Evolutionary conservation across 2,797 vertebrate species (phyloP).

Genomic region (Aythya fuligula): DNA sequence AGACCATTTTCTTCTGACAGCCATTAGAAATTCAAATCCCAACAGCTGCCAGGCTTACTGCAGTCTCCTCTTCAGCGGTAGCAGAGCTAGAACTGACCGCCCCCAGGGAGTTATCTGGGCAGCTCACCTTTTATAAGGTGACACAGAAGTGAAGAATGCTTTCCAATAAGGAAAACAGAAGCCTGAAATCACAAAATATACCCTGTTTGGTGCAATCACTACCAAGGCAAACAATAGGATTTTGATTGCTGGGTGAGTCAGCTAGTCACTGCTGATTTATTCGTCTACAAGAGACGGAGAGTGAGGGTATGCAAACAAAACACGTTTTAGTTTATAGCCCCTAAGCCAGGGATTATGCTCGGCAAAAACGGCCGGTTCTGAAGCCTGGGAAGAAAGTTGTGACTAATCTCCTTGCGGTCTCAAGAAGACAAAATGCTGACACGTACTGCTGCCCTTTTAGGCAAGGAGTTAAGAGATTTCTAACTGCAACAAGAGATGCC

Average conservation of each 20-base stretch:
- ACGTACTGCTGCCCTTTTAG: not conserved
- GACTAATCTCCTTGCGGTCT: not conserved
- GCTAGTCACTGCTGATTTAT: rapidly evolving
- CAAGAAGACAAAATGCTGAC: slow-evolving; percentile 13
- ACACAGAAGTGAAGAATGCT: not conserved
- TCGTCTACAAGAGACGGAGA: not conserved
- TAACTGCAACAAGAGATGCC: slow-evolving; percentile 4
- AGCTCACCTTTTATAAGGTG: slow-evolving; percentile 16
- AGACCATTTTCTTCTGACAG: slow-evolving; percentile 16
- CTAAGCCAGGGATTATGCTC: not conserved
- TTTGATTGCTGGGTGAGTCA: not conserved
- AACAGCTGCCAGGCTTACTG: slow-evolving; percentile 11
- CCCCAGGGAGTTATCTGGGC: not conserved
- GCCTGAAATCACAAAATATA: slow-evolving; percentile 7
- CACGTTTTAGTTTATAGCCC: not conserved
- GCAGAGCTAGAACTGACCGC: not conserved
- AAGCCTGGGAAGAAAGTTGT: not conserved
- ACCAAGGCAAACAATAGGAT: not conserved
- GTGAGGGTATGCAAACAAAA: not conserved
- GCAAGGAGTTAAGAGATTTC: not conserved
- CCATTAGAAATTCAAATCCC: slow-evolving; percentile 60
- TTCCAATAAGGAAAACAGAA: not conserved
- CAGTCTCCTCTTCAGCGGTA: slow-evolving; percentile 5
- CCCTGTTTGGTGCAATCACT: not conserved
- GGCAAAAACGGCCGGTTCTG: rapidly evolving